These are phyloP conservation scores for Passer domesticus DNA, from an alignment of 2,113 vertebrate species.

Conservation along the genomic window DNA sequence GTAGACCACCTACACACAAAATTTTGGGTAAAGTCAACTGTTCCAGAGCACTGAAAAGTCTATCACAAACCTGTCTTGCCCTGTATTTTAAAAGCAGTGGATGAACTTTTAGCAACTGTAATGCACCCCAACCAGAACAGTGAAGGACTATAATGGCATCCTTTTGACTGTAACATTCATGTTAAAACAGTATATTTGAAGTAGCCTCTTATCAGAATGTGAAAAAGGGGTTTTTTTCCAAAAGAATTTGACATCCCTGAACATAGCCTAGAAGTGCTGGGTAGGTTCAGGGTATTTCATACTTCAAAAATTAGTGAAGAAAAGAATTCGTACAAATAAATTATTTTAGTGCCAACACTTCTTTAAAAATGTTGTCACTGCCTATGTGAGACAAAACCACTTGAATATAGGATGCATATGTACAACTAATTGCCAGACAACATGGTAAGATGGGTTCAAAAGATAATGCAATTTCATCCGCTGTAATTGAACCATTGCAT, in stretches of 20 bases:
- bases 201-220: not conserved
- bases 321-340: not conserved
- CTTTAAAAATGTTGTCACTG: not conserved
- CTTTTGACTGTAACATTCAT: not conserved
- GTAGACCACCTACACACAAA: not conserved
- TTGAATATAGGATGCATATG: not conserved
- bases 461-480: constrained; percentile 66
- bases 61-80: fast-evolving
- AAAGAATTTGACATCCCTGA: not conserved
- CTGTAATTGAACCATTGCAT: constrained; percentile 60
- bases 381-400: not conserved
- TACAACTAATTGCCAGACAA: not conserved
- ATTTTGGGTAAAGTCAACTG: not conserved
- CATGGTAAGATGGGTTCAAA: constrained; percentile 33
- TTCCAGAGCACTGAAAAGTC: not conserved
- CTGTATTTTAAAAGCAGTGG: not conserved
- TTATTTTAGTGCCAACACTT: not conserved
- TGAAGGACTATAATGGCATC: not conserved
- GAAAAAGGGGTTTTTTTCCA: not conserved
- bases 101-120: not conserved
- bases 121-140: not conserved
- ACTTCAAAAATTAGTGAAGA: not conserved
- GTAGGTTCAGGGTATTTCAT: not conserved
- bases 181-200: not conserved
- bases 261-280: not conserved